Conservation (phyloP, 2,113 vertebrate species). For the Zapus hudsonius region DNA sequence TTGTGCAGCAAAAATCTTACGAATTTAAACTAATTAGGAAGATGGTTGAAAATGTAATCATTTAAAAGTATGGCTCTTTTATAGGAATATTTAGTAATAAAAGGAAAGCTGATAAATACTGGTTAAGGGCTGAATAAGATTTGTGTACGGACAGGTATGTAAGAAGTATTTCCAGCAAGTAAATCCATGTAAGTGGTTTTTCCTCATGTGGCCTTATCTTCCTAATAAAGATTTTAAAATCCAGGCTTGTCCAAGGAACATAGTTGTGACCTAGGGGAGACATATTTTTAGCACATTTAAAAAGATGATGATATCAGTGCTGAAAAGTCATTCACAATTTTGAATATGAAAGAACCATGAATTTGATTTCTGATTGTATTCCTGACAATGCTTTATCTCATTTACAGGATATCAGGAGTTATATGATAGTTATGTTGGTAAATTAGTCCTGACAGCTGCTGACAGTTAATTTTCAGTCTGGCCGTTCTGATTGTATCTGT, state of each 20-base stretch:
- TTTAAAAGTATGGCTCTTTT: not conserved
- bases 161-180: not conserved
- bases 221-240: not conserved
- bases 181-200: not conserved
- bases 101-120: not conserved
- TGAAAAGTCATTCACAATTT: not conserved
- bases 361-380: not conserved
- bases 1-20: not conserved
- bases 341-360: not conserved
- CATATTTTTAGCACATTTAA: not conserved
- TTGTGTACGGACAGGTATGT: not conserved
- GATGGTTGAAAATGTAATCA: not conserved
- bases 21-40: constrained; percentile 22
- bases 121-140: not conserved
- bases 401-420: not conserved
- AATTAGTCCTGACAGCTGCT: not conserved
- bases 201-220: not conserved
- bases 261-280: not conserved
- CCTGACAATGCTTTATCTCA: not conserved
- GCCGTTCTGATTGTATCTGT: not conserved
- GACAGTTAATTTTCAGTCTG: not conserved
- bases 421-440: not conserved
- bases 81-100: not conserved
- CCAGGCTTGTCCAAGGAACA: not conserved
- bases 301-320: not conserved